Conservation (phyloP, 1,140 invertebrate species). For the Hylaeus volcanicus region DNA sequence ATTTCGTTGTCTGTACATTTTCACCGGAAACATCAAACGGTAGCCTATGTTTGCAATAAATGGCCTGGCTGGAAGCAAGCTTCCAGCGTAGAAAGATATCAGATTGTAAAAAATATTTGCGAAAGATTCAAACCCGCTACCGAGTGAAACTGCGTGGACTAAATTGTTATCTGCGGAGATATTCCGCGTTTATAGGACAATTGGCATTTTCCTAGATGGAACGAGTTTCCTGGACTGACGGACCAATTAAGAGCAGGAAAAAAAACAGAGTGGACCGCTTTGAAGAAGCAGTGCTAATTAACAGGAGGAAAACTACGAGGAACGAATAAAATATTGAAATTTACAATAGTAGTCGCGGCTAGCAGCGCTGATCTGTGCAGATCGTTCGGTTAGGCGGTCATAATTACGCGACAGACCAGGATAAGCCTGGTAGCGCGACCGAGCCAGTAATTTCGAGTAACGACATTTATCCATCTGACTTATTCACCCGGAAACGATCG, state of each 20-base stretch:
- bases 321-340: slow-evolving; percentile 23
- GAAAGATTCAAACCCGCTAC: not conserved
- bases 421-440: slow-evolving; percentile 5
- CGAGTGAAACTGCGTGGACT: not conserved
- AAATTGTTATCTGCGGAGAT: not conserved
- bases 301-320: not conserved
- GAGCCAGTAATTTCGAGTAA: slow-evolving; percentile 30
- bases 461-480: slow-evolving; percentile 33
- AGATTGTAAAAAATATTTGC: slow-evolving; percentile 4
- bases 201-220: slow-evolving; percentile 11
- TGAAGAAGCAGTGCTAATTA: slow-evolving; percentile 27
- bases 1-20: slow-evolving; percentile 34
- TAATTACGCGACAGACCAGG: slow-evolving; percentile 19
- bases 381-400: slow-evolving; percentile 13
- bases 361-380: not conserved
- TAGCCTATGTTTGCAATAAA: slow-evolving; percentile 40
- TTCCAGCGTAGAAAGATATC: slow-evolving; percentile 6
- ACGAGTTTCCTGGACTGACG: not conserved
- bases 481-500: slow-evolving; percentile 36
- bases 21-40: slow-evolving; percentile 54
- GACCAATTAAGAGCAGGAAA: slow-evolving; percentile 4
- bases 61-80: not conserved
- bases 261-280: not conserved
- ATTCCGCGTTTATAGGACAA: slow-evolving; percentile 21
- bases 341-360: slow-evolving; percentile 4